phyloP scores from a whole-genome alignment of 2,113 vertebrate species.

The Gorsachius goisagi region DNA sequence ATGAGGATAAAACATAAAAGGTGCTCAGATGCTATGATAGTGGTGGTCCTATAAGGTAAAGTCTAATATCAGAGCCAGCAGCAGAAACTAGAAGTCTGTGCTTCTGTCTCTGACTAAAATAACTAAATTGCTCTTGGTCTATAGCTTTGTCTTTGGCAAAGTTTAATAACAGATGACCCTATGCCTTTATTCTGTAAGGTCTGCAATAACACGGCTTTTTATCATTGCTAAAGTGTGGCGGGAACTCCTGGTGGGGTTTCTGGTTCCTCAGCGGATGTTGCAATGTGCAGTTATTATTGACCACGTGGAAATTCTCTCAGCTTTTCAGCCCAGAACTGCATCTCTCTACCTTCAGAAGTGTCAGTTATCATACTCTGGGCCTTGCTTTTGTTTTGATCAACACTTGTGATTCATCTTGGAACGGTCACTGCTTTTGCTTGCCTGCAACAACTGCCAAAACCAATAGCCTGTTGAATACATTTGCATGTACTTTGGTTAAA shows the following conservation, averaged over 20 bases:
- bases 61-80: not conserved
- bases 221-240: not conserved
- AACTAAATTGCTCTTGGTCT: not conserved
- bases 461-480: not conserved
- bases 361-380: not conserved
- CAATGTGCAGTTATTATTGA: not conserved
- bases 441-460: not conserved
- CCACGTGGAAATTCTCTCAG: not conserved
- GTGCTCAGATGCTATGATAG: not conserved
- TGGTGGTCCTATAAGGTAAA: not conserved
- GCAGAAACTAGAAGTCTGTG: not conserved
- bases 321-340: not conserved
- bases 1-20: not conserved
- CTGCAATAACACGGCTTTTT: conserved; percentile 36
- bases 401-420: not conserved
- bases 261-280: conserved; percentile 13
- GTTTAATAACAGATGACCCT: not conserved
- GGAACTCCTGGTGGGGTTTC: not conserved
- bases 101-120: not conserved
- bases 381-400: not conserved
- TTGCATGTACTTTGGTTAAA: not conserved
- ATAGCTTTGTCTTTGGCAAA: not conserved
- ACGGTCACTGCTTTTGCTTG: not conserved
- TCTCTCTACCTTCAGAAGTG: not conserved
- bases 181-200: not conserved